Percentiles rank a stretch among this genome's conserved stretches.
Evolutionary conservation across 2,113 vertebrate genomes (phyloP).

Genomic region (Menura novaehollandiae): DNA sequence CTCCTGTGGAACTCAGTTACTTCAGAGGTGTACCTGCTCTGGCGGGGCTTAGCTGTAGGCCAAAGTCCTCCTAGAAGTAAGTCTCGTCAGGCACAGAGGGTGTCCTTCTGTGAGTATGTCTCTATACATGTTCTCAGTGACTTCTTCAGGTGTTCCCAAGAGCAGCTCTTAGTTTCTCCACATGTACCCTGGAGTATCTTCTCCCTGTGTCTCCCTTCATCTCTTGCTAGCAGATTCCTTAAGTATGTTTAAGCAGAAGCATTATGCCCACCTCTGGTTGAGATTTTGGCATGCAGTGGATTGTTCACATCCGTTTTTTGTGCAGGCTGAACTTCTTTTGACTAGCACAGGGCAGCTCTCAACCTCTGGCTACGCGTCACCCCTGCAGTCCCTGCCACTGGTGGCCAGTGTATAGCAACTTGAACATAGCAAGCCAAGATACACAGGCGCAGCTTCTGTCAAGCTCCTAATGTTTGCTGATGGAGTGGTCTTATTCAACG

Average conservation of each 20-base stretch:
- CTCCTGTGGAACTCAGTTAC: neutral
- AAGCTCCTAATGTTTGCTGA: neutral
- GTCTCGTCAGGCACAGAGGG: neutral
- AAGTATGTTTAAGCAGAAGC: neutral
- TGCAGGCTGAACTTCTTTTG: neutral
- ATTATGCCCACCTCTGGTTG: neutral
- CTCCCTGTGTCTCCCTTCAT: neutral
- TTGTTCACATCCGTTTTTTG: neutral
- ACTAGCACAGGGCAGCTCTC: neutral
- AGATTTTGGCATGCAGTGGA: neutral
- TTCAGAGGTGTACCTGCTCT: neutral
- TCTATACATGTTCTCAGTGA: neutral
- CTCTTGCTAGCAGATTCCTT: neutral
- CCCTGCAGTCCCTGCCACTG: neutral
- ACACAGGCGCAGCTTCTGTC: neutral
- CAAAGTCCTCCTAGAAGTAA: neutral
- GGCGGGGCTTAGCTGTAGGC: neutral
- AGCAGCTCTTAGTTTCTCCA: neutral
- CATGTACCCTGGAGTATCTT: neutral
- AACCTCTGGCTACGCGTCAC: fast-evolving
- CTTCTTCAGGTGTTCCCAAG: neutral
- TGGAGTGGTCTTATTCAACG: neutral
- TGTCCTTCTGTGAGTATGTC: neutral
- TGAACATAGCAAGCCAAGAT: neutral
- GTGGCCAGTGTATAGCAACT: neutral